These are phyloP conservation scores for Periophthalmus modestus DNA, from an alignment of 2,113 vertebrate genomes.

Conservation along the genomic window DNA sequence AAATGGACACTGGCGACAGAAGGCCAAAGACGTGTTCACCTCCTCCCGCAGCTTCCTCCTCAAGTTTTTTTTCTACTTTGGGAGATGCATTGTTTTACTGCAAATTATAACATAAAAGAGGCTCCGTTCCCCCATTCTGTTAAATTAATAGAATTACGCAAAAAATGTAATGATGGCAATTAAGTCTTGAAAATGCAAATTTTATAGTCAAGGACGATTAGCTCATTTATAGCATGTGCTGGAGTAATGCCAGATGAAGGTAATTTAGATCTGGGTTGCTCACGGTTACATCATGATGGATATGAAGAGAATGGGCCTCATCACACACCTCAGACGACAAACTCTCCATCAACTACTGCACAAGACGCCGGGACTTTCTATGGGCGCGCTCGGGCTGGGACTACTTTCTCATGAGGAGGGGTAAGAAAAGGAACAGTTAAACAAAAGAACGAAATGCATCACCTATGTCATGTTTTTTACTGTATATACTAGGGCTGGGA, in stretches of 20 bases:
- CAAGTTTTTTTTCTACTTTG: conserved; percentile 59
- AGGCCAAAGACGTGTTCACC: conserved; percentile 63
- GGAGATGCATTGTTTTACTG: conserved; percentile 95
- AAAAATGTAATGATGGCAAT: conserved; percentile 99
- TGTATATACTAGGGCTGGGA: too few relatives aligned
- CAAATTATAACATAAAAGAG: conserved; percentile 98
- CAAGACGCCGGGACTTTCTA: conserved; percentile 45
- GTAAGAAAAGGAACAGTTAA: not conserved
- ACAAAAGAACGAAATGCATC: not conserved
- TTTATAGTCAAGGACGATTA: conserved; percentile 99
- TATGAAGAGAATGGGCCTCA: conserved; percentile 85
- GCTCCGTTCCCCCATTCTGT: conserved; percentile 95
- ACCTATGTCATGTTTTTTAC: too few relatives aligned
- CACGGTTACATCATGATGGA: conserved; percentile 99
- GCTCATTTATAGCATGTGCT: conserved; percentile 99
- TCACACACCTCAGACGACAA: conserved; percentile 71
- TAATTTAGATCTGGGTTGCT: conserved; percentile 97
- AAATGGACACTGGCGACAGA: conserved; percentile 56
- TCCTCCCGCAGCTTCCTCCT: conserved; percentile 47
- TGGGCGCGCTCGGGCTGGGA: conserved; percentile 43
- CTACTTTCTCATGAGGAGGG: conserved; percentile 20
- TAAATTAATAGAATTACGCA: conserved; percentile 99
- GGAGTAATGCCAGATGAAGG: conserved; percentile 98
- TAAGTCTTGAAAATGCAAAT: conserved; percentile 99
- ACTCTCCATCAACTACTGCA: conserved; percentile 67